A percentile compares a stretch with the other conserved stretches of the same genome.
phyloP scores from a whole-genome alignment of 2,888 invertebrate species.

The Glaucopsyche alexis region DNA sequence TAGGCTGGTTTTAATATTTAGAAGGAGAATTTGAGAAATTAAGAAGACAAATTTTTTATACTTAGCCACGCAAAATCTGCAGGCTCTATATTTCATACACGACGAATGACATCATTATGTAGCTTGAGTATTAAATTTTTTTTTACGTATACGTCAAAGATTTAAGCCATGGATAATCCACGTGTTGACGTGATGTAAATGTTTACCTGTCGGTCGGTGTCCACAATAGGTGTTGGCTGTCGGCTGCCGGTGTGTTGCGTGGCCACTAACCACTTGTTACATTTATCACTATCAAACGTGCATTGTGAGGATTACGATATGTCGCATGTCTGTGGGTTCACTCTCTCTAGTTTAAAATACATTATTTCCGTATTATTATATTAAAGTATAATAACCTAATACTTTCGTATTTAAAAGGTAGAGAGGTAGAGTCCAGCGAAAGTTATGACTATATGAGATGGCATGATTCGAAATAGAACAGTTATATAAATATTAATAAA shows the following conservation, averaged over 20 bases:
- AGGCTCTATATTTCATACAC: no score
- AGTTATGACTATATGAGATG: not conserved
- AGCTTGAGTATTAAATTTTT: no score
- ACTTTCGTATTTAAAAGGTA: no score
- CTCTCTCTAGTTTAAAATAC: no score
- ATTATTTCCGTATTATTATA: no score
- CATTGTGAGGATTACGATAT: not conserved
- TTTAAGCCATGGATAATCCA: not conserved
- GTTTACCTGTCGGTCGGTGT: not conserved
- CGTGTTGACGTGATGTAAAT: conserved; percentile 1
- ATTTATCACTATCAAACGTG: not conserved
- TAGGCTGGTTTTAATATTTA: no score
- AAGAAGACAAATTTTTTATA: no score
- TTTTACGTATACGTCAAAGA: not conserved
- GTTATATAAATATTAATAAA: not conserved
- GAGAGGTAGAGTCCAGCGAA: no score
- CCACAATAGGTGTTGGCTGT: not conserved
- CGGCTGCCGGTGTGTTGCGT: not conserved
- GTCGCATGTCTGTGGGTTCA: not conserved
- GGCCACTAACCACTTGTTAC: not conserved
- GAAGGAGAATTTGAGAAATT: no score
- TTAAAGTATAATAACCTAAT: no score
- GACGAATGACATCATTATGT: no score
- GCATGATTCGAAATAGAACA: not conserved
- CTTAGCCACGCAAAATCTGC: no score